Evolutionary conservation across 2,797 vertebrate genomes (phyloP).

Genomic region (Characodon lateralis): DNA sequence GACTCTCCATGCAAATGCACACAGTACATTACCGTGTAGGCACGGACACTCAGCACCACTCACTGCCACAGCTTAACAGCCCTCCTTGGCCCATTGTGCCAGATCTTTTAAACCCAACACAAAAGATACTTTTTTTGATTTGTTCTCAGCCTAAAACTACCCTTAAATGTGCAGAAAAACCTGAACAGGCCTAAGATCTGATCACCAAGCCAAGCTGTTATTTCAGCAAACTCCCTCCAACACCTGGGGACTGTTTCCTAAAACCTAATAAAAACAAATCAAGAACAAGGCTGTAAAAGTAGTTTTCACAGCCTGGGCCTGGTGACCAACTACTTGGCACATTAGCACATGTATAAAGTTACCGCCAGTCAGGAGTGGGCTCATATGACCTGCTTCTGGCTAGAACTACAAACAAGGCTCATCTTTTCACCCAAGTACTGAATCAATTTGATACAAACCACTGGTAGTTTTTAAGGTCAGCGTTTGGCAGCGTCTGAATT

Average conservation of each 20-base stretch:
- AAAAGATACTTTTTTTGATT: conserved; percentile 75
- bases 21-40: conserved; percentile 33
- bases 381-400: conserved; percentile 60
- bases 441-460: conserved; percentile 48
- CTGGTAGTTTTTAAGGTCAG: conserved; percentile 26
- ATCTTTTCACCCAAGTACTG: conserved; percentile 49
- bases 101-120: conserved; percentile 72
- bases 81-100: conserved; percentile 65
- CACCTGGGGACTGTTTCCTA: conserved; percentile 14
- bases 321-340: conserved; percentile 48
- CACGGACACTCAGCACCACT: conserved; percentile 51
- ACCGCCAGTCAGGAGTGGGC: conserved; percentile 44
- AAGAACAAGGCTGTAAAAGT: conserved; percentile 22
- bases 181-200: conserved; percentile 43
- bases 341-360: conserved; percentile 52
- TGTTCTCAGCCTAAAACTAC: conserved; percentile 71
- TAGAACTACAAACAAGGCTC: conserved; percentile 50
- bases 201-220: conserved; percentile 58
- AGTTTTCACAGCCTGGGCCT: conserved; percentile 27
- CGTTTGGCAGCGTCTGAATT: conserved; percentile 11
- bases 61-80: conserved; percentile 56
- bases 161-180: conserved; percentile 65
- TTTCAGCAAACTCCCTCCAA: conserved; percentile 23
- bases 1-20: conserved; percentile 34
- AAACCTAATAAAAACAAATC: conserved; percentile 26